Conservation (phyloP, 1,140 invertebrate genomes). For the Sipha flava region DNA sequence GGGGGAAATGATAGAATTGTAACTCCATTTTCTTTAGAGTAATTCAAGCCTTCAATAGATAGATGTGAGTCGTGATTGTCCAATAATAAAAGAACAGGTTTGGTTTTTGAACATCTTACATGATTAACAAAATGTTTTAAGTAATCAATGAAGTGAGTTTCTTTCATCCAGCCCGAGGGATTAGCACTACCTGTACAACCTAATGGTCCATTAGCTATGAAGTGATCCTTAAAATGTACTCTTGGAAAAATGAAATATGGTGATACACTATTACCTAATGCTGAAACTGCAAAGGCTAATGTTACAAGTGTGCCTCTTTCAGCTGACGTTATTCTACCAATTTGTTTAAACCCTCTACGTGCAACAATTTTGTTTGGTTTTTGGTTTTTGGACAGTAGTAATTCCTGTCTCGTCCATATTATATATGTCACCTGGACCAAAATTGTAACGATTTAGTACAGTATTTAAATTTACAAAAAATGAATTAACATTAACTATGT, state of each 20-base stretch:
- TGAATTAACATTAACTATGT: constrained; percentile 37
- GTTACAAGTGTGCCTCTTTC: constrained; percentile 46
- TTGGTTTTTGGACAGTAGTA: constrained; percentile 45
- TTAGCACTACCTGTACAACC: constrained; percentile 42
- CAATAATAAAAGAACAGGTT: constrained; percentile 12
- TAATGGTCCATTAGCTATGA: constrained; percentile 45
- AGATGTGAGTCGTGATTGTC: constrained; percentile 34
- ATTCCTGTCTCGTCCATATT: constrained; percentile 46
- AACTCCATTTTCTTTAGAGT: background rate
- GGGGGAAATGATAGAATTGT: background rate
- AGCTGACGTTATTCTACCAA: constrained; percentile 44
- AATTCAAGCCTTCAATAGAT: constrained; percentile 30
- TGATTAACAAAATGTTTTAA: constrained; percentile 26
- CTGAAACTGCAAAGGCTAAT: constrained; percentile 41
- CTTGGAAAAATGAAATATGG: constrained; percentile 45
- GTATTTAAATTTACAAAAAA: constrained; percentile 41
- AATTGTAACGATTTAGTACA: constrained; percentile 41
- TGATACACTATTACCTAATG: constrained; percentile 41
- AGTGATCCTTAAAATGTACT: constrained; percentile 43
- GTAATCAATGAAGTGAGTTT: constrained; percentile 38
- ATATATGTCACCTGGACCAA: constrained; percentile 42
- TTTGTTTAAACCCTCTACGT: constrained; percentile 44
- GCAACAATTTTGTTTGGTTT: constrained; percentile 41
- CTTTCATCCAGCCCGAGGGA: constrained; percentile 45
- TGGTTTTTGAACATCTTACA: background rate